Percentiles rank a stretch among this genome's conserved stretches.
phyloP scores from a whole-genome alignment of 2,888 invertebrate species.

The Harpagoxenus sublaevis region DNA sequence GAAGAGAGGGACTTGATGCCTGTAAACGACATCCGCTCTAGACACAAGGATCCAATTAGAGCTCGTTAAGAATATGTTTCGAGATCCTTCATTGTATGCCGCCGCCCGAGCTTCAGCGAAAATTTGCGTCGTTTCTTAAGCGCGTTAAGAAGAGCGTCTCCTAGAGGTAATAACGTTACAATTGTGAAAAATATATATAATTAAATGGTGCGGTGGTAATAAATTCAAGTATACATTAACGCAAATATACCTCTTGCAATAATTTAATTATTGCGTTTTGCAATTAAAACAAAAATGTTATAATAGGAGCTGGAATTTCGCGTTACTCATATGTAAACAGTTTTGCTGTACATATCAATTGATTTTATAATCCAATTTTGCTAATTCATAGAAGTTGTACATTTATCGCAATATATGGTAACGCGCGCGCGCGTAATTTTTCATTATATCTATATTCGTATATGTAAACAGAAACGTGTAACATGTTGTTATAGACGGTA shows the following conservation, averaged over 20 bases:
- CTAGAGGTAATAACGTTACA: constrained; percentile 27
- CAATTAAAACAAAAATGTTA: constrained; percentile 8
- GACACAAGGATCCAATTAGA: constrained; percentile 77
- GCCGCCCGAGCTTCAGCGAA: constrained; percentile 21
- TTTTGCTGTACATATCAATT: neutral
- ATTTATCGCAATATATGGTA: neutral
- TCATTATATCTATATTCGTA: constrained; percentile 6
- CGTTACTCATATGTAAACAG: neutral
- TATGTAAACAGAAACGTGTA: constrained; percentile 2
- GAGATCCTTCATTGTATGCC: constrained; percentile 58
- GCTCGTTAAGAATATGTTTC: constrained; percentile 74
- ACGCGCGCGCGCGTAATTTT: neutral
- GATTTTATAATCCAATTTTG: constrained; percentile 17
- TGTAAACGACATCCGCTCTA: constrained; percentile 64
- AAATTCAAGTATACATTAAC: neutral
- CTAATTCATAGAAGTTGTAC: constrained; percentile 11
- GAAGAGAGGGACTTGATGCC: neutral
- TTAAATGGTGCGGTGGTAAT: constrained; percentile 4
- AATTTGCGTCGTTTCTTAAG: constrained; percentile 22
- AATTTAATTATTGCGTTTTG: constrained; percentile 33
- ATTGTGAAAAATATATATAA: constrained; percentile 13
- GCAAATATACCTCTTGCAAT: neutral
- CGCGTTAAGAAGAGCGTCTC: constrained; percentile 38
- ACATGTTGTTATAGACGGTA: neutral
- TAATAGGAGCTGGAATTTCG: neutral